Percentiles rank a stretch among this genome's conserved stretches.
Conservation (phyloP, 2,888 invertebrate genomes). For the Dugesia japonica region DNA sequence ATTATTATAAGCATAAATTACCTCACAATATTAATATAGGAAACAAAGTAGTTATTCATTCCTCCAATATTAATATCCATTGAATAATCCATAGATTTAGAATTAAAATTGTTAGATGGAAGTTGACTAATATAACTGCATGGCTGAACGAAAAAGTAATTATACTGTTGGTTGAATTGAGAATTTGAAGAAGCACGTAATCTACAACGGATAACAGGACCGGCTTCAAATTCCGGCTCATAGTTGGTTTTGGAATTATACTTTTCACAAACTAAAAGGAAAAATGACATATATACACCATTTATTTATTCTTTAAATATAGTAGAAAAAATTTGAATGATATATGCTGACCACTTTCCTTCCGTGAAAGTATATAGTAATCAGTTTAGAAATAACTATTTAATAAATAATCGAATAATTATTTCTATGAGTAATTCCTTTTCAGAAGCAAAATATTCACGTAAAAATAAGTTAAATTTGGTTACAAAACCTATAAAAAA, state of each 20-base stretch:
- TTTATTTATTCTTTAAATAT: too few relatives aligned
- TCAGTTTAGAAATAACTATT: too few relatives aligned
- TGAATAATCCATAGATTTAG: background rate
- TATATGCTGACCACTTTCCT: too few relatives aligned
- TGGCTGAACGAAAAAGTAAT: constrained; percentile 5
- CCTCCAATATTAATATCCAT: background rate
- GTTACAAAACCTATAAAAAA: too few relatives aligned
- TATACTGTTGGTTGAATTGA: background rate
- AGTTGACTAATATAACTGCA: background rate
- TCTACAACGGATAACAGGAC: background rate
- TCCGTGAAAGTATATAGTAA: too few relatives aligned
- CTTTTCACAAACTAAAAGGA: background rate
- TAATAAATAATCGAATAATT: too few relatives aligned
- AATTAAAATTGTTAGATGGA: background rate
- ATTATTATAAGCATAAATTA: too few relatives aligned
- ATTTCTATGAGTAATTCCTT: too few relatives aligned
- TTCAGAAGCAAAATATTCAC: too few relatives aligned
- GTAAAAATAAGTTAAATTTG: too few relatives aligned
- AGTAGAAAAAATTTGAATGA: too few relatives aligned
- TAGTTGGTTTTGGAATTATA: background rate
- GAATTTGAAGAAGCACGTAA: background rate
- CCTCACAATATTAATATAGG: background rate
- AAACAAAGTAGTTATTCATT: background rate
- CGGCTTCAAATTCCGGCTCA: background rate
- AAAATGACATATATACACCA: too few relatives aligned